These are phyloP conservation scores for Perognathus longimembris DNA, from an alignment of 2,113 vertebrate genomes.

Conservation along the genomic window DNA sequence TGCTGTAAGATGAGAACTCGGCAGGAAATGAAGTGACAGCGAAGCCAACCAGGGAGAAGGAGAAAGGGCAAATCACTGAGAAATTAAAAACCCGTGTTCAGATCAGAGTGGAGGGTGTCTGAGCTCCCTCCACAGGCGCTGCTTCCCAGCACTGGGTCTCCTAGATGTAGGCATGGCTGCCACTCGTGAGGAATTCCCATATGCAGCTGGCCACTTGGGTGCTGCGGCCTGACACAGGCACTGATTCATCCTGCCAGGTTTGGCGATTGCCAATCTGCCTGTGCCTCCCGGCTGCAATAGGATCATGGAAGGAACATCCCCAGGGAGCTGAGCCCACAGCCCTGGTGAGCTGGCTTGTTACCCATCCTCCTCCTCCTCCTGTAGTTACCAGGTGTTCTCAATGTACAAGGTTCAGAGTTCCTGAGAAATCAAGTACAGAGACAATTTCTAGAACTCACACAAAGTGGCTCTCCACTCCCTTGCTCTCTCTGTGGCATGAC, in stretches of 20 bases:
- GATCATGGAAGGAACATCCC: neutral
- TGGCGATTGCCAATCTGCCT: accelerated
- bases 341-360: accelerated
- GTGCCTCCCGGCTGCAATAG: neutral
- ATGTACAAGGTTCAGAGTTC: neutral
- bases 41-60: slow-evolving; percentile 66
- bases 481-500: accelerated
- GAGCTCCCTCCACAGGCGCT: neutral
- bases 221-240: accelerated
- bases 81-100: slow-evolving; percentile 79
- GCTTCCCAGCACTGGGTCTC: neutral
- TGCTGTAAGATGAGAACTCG: slow-evolving; percentile 75
- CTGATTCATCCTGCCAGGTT: neutral
- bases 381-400: neutral
- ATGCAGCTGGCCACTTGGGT: accelerated
- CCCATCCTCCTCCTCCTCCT: accelerated
- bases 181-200: neutral
- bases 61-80: slow-evolving; percentile 73
- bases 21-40: slow-evolving; percentile 81
- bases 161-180: neutral
- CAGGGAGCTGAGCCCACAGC: neutral
- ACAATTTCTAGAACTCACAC: neutral
- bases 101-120: slow-evolving; percentile 72
- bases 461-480: neutral
- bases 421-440: neutral